Base-by-base conservation (phyloP, 2,113 vertebrate species). In the Mus spicilegus region DNA sequence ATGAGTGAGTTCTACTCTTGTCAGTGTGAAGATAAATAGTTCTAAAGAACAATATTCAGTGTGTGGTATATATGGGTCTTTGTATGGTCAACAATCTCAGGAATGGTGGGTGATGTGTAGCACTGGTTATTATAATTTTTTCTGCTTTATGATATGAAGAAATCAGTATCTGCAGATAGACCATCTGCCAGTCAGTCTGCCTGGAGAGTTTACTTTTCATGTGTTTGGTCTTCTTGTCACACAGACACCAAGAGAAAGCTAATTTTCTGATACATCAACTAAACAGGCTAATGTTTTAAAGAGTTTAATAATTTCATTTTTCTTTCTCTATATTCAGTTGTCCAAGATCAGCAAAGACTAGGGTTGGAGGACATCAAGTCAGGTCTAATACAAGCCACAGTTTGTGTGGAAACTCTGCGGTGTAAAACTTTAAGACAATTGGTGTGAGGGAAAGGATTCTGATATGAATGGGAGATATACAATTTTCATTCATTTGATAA, bases 131-230 rank as follows among this genome's bases (percentile, higher is more conserved):
- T 73, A 51, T 70, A 26, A n/a, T 5, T 87, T 7, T 12, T 92
- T 92, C 73, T 78, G 5, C 77, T 86, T 86, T 46, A n/a, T 88
- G 56, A 93, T 28, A 22, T 78, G 33, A 92, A 75, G n/a, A 46
- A 88, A 90, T 80, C 3, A 54, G 36, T 73, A 94, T 92, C 17
- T 87, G 7, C 46, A 63, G 28, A 8, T 6, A 39, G 14, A 73
- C 5, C 8, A 1, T 65, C 26, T 19, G 51, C 28, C 30, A 49
- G 63, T 13, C 54, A 67, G 9, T n/a, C 86, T 82, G 33, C 28
- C 8, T 65, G 33, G 51, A 54, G 67, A 58, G 12, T 73, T 82
- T 65, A 77, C 8, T 24, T 92, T 95, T 77, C 73, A 19, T 89
- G 19, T 28, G 9, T 65, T 8, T 73, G 67, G 16, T 82, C 89